Evolutionary conservation across 2,888 invertebrate species (phyloP).

Genomic region (Malthinus seriepunctatus): DNA sequence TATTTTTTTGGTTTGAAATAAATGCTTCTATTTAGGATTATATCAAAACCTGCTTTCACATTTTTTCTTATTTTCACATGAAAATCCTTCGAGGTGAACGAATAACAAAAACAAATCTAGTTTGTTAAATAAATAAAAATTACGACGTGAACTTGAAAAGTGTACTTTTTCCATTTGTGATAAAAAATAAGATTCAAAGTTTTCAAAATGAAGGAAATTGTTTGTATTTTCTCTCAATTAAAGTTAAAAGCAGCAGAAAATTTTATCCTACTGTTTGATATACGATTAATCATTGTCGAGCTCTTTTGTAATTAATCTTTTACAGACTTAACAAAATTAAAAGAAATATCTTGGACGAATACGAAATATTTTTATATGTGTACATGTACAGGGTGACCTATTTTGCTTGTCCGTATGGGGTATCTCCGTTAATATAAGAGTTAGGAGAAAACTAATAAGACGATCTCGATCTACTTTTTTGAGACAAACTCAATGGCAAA

Average conservation of each 20-base stretch:
- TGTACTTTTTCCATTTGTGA: not conserved
- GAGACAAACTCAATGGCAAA: no score
- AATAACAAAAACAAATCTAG: not conserved
- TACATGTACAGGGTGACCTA: no score
- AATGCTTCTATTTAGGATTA: no score
- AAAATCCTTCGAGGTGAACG: no score
- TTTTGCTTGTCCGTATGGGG: no score
- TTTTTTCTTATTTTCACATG: no score
- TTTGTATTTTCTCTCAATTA: conserved; percentile 1
- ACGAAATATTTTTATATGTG: not conserved
- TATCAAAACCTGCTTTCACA: no score
- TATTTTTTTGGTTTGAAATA: not conserved
- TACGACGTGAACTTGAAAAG: not conserved
- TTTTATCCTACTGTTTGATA: not conserved
- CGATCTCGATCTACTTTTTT: no score
- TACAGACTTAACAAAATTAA: conserved; percentile 6
- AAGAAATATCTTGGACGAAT: conserved; percentile 5
- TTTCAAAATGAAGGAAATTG: not conserved
- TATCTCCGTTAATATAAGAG: no score
- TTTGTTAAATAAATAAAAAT: not conserved
- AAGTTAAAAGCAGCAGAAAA: not conserved
- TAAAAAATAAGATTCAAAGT: not conserved
- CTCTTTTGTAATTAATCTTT: conserved; percentile 18
- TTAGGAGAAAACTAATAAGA: no score
- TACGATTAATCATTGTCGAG: conserved; percentile 12